These are phyloP conservation scores for Gobiocypris rarus DNA, from an alignment of 2,113 vertebrate genomes.

Conservation along the genomic window DNA sequence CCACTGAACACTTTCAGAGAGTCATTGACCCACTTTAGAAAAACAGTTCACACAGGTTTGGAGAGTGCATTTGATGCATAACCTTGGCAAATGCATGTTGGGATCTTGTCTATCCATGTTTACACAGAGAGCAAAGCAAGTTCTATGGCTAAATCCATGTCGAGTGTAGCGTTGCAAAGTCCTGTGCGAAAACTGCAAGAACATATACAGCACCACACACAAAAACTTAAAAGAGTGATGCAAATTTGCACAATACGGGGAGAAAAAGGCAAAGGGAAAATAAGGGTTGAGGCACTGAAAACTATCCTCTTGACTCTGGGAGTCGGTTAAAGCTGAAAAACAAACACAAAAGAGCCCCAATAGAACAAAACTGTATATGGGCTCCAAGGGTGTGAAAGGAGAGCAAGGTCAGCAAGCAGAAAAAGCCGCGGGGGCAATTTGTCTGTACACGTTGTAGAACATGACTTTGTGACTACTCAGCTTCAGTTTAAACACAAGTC, in stretches of 20 bases:
- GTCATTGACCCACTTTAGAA: constrained; percentile 32
- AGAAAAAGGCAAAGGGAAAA: constrained; percentile 15
- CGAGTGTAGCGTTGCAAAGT: constrained; percentile 11
- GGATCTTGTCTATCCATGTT: neutral
- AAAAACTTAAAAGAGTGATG: constrained; percentile 49
- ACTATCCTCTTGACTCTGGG: constrained; percentile 28
- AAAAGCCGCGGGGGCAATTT: constrained; percentile 57
- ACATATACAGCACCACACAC: constrained; percentile 27
- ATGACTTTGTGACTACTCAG: constrained; percentile 55
- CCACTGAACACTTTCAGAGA: neutral
- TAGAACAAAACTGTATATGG: constrained; percentile 42
- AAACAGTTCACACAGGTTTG: neutral
- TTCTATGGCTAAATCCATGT: neutral
- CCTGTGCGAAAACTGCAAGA: constrained; percentile 41
- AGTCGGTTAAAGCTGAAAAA: constrained; percentile 55
- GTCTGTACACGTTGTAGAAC: constrained; percentile 60
- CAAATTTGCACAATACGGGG: constrained; percentile 43
- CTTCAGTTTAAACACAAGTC: constrained; percentile 45
- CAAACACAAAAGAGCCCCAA: constrained; percentile 56
- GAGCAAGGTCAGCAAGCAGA: constrained; percentile 65
- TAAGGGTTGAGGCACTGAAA: constrained; percentile 34
- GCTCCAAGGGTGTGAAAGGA: constrained; percentile 46
- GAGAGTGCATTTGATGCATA: neutral
- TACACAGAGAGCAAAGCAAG: neutral
- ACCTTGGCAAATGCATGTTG: neutral